Evolutionary conservation across 2,113 vertebrate genomes (phyloP), one percentile per base, ranked within the genome.

Genomic region (Tragelaphus imberbis): DNA sequence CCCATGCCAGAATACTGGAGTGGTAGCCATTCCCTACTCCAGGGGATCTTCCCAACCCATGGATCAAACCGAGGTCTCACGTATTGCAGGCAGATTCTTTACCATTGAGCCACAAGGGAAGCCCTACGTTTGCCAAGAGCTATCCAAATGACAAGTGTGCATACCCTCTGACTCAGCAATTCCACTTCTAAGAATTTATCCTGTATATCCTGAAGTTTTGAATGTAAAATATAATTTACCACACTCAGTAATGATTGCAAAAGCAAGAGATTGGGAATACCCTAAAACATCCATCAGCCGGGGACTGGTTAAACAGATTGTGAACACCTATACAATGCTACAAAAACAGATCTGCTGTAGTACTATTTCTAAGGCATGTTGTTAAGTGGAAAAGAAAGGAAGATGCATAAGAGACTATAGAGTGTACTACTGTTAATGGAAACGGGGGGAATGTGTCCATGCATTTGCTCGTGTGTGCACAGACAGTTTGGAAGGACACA

Each of bases 391-490:
- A 30, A 36, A 28, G 33, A 36, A 75, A 63, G 4, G 28, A 84
- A 53, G 71, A 6, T 33, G 15, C 33, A 3, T 51, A 15, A 61
- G 79, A 68, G 40, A 33, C 13, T 63, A 9, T 23, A 12, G 53
- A n/a, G 6, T 16, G 1, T 16, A 28, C 68, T 25, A 10, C 1
- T 27, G 3, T 61, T 21, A 25, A 16, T 25, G 27, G 77, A 92
- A 56, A 12, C 40, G 3, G 53, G 80, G 51, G 25, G 28, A 6
- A 2, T 3, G 2, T 4, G 2, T n/a, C 0, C 25, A 6, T 85
- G 53, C 59, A 13, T 4, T 53, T 33, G 68, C 17, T n/a, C 16
- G 1, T 33, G 0, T 5, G 5, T 36, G 17, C 27, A 8, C n/a
- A 49, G 58, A 25, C 1, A 12, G 1, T 61, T 33, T 19, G 56